Base-by-base conservation (phyloP, 1,140 invertebrate genomes). In the Heliconius nattereri region DNA sequence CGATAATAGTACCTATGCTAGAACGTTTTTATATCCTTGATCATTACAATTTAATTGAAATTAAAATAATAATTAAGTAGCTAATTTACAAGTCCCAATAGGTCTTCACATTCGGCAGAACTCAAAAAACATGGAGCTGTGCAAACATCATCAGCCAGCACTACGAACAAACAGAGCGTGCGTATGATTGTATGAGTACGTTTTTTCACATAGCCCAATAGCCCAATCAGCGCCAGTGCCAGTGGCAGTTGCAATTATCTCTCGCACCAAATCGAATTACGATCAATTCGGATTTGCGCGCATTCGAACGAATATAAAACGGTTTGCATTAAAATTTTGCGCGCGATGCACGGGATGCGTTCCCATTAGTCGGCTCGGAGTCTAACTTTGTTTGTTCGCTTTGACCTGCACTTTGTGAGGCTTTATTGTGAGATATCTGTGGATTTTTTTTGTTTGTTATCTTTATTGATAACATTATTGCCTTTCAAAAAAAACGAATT, bases 221-320 rank as follows among this genome's bases (percentile, higher is more conserved):
- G 86, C 89, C 90, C 93, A 94, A 94, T 94, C 93, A 94, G 91
- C 89, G 90, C 89, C 90, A 88, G 92, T 93, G 92, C 89, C 90
- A 88, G 92, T 93, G 92, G 92, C 93, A 93, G 92, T 93, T 94
- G 93, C 93, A 94, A 94, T 94, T 94, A 94, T 94, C 93, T 89
- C 89, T 92, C 81, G 86, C 84, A 90, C 84, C 88, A 94, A 94
- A 95, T 95, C 92, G 91, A 90, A 93, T 94, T 95, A 94, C 93
- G 93, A 95, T 95, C 94, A 94, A 94, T 95, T 94, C 93, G 91
- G 92, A 95, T 94, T 95, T 94, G 93, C 88, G 90, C 90, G 90
- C 88, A 94, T 93, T 88, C 89, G 90, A 86, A 90, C 92, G 93
- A 93, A 94, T 93, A 92, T 94, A 93, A 94, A 94, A 95, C 92